Percentiles rank a stretch among this genome's conserved stretches.
Evolutionary conservation across 2,113 vertebrate species (phyloP).

Genomic region (Catharus bicknelli): DNA sequence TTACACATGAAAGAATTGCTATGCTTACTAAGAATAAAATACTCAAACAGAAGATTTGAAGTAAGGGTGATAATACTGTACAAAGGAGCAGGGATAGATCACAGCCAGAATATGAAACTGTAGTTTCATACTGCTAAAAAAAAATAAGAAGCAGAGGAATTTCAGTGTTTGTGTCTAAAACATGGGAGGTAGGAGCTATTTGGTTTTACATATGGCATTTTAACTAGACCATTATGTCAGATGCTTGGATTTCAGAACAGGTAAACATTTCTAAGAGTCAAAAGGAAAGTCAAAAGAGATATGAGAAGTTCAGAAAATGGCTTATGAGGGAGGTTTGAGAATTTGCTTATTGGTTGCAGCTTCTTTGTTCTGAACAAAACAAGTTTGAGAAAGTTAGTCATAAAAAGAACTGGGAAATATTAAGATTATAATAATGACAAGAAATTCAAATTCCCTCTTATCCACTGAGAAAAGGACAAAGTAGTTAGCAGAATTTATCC

Average conservation of each 20-base stretch:
- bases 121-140: neutral
- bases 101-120: neutral
- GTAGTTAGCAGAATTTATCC: neutral
- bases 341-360: neutral
- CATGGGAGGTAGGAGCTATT: neutral
- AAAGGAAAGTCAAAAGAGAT: neutral
- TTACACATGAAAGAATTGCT: neutral
- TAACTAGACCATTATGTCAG: neutral
- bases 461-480: neutral
- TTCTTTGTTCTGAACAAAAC: neutral
- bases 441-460: neutral
- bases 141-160: neutral
- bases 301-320: neutral
- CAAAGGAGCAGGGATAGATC: neutral
- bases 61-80: neutral
- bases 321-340: neutral
- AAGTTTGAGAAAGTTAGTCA: neutral
- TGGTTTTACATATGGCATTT: neutral
- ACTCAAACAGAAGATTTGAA: neutral
- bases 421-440: neutral
- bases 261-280: neutral
- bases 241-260: neutral
- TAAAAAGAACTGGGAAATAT: neutral
- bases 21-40: neutral
- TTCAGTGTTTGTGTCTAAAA: neutral